Evolutionary conservation across 2,797 vertebrate genomes (phyloP), one percentile per base, ranked within the genome.

Genomic region (Prionace glauca): DNA sequence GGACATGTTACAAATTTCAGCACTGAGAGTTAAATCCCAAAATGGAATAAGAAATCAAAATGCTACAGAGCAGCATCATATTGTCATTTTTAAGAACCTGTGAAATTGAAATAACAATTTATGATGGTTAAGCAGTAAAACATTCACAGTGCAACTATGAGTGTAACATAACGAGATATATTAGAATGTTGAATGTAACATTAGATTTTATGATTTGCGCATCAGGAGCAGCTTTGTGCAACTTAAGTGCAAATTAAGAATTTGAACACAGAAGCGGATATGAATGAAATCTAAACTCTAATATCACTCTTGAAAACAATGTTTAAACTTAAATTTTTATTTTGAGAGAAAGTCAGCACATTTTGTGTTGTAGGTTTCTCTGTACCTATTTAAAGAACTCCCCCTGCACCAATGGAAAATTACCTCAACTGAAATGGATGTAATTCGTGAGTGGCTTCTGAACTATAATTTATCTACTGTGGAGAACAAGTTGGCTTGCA

Each of bases 381-480:
- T 99, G 14, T 99, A 99, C 97, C 97, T 99, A 96, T 99, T 99
- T 96, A 99, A 99, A 98, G 99, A 99, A 92, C 97, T 99, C 71
- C 99, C 99, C 0, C 96, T 99, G 96, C 97, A 98, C 96, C 97
- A 98, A 96, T 99, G 99, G 99, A 98, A 95, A 94, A 99, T 98
- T 0, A 98, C 95, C 87, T 95, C 97, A 0, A 98, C 98, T 0
- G 99, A 99, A 96, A 97, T 99, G 86, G 97, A 97, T 4, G 96
- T 99, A 96, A 98, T 99, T 91, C 98, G 98, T 50, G 97, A 98
- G 77, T 99, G 99, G 99, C 96, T 99, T 72, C 97, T 99, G 93
- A 98, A 98, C 97, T 97, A 98, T 95, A 98, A 95, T 60, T 98
- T 99, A 81, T 97, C 98, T 0, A 97, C 98, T 1, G 99, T 99